Conservation (phyloP, 2,888 invertebrate species). For the Drosophila ustulata region DNA sequence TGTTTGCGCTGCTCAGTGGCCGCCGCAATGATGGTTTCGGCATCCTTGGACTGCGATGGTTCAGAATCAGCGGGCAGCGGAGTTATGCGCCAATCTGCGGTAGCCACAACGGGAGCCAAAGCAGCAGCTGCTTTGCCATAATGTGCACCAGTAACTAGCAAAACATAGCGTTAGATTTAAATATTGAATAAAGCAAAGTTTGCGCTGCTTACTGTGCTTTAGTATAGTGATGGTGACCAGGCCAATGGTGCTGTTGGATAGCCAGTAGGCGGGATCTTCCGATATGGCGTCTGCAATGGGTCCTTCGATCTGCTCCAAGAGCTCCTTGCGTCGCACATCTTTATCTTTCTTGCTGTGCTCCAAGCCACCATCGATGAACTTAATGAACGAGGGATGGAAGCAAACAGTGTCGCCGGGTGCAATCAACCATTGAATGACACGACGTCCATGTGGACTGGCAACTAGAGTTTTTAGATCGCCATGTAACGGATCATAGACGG, state of each 20-base stretch:
- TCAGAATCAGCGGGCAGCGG: slow-evolving; percentile 54
- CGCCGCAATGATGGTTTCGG: slow-evolving; percentile 72
- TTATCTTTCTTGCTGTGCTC: slow-evolving; percentile 91
- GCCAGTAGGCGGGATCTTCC: slow-evolving; percentile 88
- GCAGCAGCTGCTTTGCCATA: slow-evolving; percentile 85
- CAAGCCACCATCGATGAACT: slow-evolving; percentile 91
- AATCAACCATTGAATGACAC: slow-evolving; percentile 94
- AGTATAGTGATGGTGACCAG: slow-evolving; percentile 90
- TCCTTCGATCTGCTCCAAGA: slow-evolving; percentile 88
- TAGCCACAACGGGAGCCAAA: slow-evolving; percentile 85
- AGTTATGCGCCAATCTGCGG: slow-evolving; percentile 86
- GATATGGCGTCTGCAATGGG: slow-evolving; percentile 87
- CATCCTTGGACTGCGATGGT: slow-evolving; percentile 60
- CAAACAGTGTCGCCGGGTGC: slow-evolving; percentile 92
- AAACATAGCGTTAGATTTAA: slow-evolving; percentile 3
- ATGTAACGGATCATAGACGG: slow-evolving; percentile 90
- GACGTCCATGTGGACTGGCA: slow-evolving; percentile 92
- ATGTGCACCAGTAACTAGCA: slow-evolving; percentile 81
- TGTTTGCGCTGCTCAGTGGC: slow-evolving; percentile 73
- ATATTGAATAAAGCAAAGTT: neutral
- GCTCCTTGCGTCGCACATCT: slow-evolving; percentile 88
- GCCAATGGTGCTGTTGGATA: slow-evolving; percentile 88
- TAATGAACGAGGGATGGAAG: slow-evolving; percentile 93
- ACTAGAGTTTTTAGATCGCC: slow-evolving; percentile 89
- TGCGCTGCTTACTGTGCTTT: slow-evolving; percentile 86